Conservation (phyloP, 2,888 invertebrate species). For the Lithophane ornitopus region DNA sequence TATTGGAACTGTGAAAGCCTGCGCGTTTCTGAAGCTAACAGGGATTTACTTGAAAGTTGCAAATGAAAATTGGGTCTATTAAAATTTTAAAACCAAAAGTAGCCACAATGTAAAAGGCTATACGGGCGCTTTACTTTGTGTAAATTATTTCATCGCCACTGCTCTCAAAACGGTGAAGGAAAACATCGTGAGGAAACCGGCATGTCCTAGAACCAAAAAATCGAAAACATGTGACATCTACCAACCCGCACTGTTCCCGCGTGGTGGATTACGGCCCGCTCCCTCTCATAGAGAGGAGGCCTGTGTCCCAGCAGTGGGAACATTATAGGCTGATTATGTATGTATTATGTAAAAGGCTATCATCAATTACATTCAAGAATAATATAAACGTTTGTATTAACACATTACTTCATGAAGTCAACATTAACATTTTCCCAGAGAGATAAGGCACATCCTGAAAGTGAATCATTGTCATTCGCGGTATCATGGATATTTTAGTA, state of each 20-base stretch:
- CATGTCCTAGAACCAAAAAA: no score
- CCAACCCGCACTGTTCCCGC: no score
- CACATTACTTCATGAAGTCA: constrained; percentile 9
- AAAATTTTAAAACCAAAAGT: not conserved
- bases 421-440: constrained; percentile 64
- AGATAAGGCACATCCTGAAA: constrained; percentile 68
- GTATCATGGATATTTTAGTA: constrained; percentile 57
- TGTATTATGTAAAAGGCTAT: not conserved
- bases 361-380: not conserved
- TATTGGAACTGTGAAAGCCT: not conserved
- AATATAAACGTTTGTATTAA: constrained; percentile 1
- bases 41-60: not conserved
- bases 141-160: no score
- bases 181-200: no score
- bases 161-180: no score
- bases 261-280: no score
- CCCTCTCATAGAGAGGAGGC: no score
- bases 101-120: not conserved
- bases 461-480: constrained; percentile 67
- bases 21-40: not conserved
- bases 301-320: no score
- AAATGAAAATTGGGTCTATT: not conserved
- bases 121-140: no score
- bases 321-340: no score
- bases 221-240: no score